A percentile compares a stretch with the other conserved stretches of the same genome.
Evolutionary conservation across 2,113 vertebrate species (phyloP).

Genomic region (Meriones unguiculatus): DNA sequence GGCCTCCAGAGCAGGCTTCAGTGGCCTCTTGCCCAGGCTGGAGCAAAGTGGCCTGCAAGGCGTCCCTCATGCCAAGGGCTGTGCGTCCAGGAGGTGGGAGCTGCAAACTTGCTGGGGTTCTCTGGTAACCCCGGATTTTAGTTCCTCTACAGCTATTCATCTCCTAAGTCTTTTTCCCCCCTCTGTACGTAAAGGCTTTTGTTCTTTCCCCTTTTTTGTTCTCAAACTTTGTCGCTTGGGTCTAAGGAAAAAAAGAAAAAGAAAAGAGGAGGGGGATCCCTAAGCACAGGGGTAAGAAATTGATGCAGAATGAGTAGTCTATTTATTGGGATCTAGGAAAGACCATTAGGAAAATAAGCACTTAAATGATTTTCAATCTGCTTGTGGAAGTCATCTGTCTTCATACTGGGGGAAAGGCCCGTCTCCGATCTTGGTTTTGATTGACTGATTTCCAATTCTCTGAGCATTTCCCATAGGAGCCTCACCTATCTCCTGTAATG

Average conservation of each 20-base stretch:
- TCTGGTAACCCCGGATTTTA: not conserved
- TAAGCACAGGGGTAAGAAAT: slow-evolving; percentile 70
- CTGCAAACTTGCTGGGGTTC: not conserved
- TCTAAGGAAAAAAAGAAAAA: slow-evolving; percentile 26
- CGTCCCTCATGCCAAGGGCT: not conserved
- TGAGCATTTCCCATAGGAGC: slow-evolving; percentile 77
- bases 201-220: not conserved
- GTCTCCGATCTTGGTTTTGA: slow-evolving; percentile 74
- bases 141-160: not conserved
- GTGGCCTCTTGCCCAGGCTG: not conserved
- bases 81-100: not conserved
- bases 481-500: slow-evolving; percentile 83
- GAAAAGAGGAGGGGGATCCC: slow-evolving; percentile 14
- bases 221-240: slow-evolving; percentile 31
- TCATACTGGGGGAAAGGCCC: slow-evolving; percentile 66
- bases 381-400: slow-evolving; percentile 81
- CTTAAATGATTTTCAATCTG: slow-evolving; percentile 84
- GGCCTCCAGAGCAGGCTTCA: slow-evolving; percentile 17
- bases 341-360: slow-evolving; percentile 83
- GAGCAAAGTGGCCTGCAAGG: not conserved
- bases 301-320: slow-evolving; percentile 67
- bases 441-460: slow-evolving; percentile 83
- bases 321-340: slow-evolving; percentile 81
- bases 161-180: not conserved
- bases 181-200: not conserved